Evolutionary conservation across 1,140 invertebrate species (phyloP), one percentile per base, ranked within the genome.

Genomic region (Archivesica marissinica): DNA sequence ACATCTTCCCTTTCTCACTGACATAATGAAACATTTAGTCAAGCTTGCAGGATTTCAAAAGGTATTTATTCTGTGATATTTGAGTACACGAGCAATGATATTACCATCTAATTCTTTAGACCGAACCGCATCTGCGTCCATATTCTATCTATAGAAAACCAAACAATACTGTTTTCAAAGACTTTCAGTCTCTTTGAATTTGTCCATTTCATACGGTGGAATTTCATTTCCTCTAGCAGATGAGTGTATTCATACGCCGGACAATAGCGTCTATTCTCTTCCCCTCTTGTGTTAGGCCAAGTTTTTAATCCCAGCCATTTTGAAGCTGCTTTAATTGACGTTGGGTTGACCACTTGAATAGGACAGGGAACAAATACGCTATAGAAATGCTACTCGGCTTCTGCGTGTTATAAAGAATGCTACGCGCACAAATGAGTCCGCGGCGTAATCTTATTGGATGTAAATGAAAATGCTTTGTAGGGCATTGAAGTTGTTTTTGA

Each of bases 201-300:
- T 54, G 28, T 70, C 59, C 44, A 83, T 83, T 83, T 83, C 47
- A 83, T 83, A 83, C 59, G 70, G 33, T 72, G 80, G 80, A 83
- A 83, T 83, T 83, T 83, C 80, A 83, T 83, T 83, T 83, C 80
- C 80, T 70, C 66, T 23, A 75, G 44, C 25, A 74, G 68, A 83
- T 83, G 80, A 83, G 54, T 41, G 44, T 39, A 64, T 83, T 83
- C 68, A 83, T 20, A 30, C 35, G 11, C 23, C 38, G 70, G 75
- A 83, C 80, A 83, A 83, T 38, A 33, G 50, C 38, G 13, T 33
- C 80, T 64, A 75, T 83, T 83, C 80, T 75, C 70, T 64, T 30
- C 2, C 20, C 39, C 70, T 56, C 68, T 75, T 83, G 25, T 83
- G 56, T 47, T 75, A 56, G 44, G 50, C 47, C 68, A 44, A 83